These are phyloP conservation scores for Acanthacorydalis orientalis DNA, from an alignment of 2,888 invertebrate genomes.

Conservation along the genomic window DNA sequence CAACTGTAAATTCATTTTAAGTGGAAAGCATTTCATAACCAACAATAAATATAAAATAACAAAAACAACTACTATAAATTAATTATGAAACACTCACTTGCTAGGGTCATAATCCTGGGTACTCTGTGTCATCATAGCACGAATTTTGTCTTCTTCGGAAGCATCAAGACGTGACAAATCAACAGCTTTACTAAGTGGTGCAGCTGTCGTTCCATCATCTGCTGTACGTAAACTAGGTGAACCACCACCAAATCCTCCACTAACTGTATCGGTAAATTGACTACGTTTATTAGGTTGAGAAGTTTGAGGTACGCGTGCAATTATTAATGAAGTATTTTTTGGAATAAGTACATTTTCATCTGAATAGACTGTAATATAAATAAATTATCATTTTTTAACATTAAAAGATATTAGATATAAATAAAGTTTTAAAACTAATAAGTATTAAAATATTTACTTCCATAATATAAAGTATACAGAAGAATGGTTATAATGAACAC, in stretches of 20 bases:
- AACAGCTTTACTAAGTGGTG: conserved; percentile 46
- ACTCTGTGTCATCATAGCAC: conserved; percentile 94
- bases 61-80: not conserved
- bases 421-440: too few relatives aligned
- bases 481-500: too few relatives aligned
- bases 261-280: conserved; percentile 27
- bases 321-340: conserved; percentile 92
- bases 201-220: conserved; percentile 22
- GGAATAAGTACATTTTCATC: conserved; percentile 85
- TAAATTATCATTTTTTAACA: too few relatives aligned
- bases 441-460: too few relatives aligned
- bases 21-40: too few relatives aligned
- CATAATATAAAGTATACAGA: too few relatives aligned
- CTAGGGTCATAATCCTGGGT: conserved; percentile 94
- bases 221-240: conserved; percentile 25
- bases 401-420: too few relatives aligned
- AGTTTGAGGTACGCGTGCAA: conserved; percentile 79
- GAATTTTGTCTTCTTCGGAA: conserved; percentile 94
- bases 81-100: conserved; percentile 51
- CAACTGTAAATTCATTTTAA: too few relatives aligned
- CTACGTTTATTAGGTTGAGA: conserved; percentile 53
- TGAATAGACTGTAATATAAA: conserved; percentile 61
- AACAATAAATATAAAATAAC: conserved; percentile 5
- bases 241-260: conserved; percentile 22
- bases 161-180: conserved; percentile 82